phyloP scores from a whole-genome alignment of 2,888 invertebrate genomes.

The Buathra laborator region DNA sequence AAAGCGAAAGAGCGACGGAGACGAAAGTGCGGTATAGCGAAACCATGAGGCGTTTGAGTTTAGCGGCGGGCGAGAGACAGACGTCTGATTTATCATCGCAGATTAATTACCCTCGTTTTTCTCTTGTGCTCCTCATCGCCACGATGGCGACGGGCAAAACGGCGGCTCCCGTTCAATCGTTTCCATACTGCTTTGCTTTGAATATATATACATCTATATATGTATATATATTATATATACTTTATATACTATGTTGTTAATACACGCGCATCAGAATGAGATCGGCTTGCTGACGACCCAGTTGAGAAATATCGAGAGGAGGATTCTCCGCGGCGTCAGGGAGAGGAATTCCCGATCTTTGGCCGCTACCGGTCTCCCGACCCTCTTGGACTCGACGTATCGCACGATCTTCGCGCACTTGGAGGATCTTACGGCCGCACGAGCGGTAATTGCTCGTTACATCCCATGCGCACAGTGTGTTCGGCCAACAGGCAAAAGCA shows the following conservation, averaged over 20 bases:
- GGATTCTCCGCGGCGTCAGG: constrained; percentile 91
- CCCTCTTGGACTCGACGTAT: constrained; percentile 79
- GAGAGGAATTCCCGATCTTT: constrained; percentile 92
- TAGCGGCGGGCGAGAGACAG: constrained; percentile 63
- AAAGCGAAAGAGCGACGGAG: constrained; percentile 28
- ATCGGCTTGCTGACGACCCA: constrained; percentile 88
- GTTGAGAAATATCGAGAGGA: constrained; percentile 91
- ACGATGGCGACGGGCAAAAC: constrained; percentile 66
- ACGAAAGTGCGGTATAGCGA: constrained; percentile 26
- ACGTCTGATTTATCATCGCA: constrained; percentile 71
- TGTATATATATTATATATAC: constrained; percentile 14
- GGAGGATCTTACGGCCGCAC: constrained; percentile 77
- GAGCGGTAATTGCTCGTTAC: constrained; percentile 75
- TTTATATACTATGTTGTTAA: constrained; percentile 22
- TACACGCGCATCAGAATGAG: constrained; percentile 75
- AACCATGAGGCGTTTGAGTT: constrained; percentile 42
- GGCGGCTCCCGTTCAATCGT: constrained; percentile 64
- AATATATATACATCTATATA: constrained; percentile 21
- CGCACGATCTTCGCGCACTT: constrained; percentile 75
- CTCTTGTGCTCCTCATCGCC: constrained; percentile 63
- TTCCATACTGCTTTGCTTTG: constrained; percentile 36
- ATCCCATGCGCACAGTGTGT: constrained; percentile 61
- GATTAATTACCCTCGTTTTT: constrained; percentile 74
- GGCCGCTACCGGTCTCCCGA: constrained; percentile 86
- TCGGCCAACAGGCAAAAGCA: constrained; percentile 44